Conservation (phyloP, 2,888 invertebrate genomes). For the Aromia moschata region DNA sequence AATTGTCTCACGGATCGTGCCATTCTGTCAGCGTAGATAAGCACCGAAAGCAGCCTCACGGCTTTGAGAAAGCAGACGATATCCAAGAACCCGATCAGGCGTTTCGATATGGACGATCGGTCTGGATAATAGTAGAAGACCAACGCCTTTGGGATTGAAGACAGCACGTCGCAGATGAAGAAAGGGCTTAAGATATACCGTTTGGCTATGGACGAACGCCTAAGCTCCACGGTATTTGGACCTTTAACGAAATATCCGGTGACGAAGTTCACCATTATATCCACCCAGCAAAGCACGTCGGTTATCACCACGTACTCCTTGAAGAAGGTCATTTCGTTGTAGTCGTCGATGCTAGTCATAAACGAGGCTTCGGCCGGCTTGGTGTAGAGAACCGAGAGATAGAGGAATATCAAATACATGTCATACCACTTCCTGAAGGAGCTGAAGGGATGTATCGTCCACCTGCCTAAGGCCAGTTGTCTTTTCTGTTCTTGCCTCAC, state of each 20-base stretch:
- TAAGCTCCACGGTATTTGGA: conserved; percentile 31
- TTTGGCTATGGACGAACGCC: conserved; percentile 25
- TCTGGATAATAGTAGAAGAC: background rate
- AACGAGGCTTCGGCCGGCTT: conserved; percentile 36
- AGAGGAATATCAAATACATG: conserved; percentile 36
- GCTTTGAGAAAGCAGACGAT: conserved; percentile 14
- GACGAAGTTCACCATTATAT: conserved; percentile 38
- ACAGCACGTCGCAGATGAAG: conserved; percentile 39
- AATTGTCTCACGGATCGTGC: background rate
- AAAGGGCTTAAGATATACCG: conserved; percentile 34
- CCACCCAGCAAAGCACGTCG: conserved; percentile 29
- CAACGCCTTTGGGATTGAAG: conserved; percentile 30
- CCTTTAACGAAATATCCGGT: conserved; percentile 29
- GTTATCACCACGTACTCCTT: background rate
- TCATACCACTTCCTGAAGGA: conserved; percentile 32
- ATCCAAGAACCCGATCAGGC: conserved; percentile 3
- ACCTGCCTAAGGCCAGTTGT: conserved; percentile 27
- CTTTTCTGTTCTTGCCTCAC: conserved; percentile 35
- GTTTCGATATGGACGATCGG: background rate
- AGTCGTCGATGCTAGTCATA: background rate
- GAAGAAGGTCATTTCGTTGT: background rate
- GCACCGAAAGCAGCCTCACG: conserved; percentile 17
- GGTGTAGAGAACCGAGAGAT: conserved; percentile 22
- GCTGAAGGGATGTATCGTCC: conserved; percentile 42
- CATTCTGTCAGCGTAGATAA: background rate